Base-by-base conservation (phyloP, 2,888 invertebrate genomes). In the Leuctra nigra region DNA sequence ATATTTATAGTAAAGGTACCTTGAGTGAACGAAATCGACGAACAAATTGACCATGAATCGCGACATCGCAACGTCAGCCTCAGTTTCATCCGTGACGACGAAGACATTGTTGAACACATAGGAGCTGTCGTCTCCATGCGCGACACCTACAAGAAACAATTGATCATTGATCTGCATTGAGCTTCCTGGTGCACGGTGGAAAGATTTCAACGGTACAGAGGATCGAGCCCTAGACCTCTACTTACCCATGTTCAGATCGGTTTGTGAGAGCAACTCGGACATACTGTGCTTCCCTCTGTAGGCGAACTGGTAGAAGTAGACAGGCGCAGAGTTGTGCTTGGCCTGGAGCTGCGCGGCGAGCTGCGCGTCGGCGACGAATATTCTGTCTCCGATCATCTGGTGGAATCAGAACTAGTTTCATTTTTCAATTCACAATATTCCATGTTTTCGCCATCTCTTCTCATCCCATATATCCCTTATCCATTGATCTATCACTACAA, bases 281-380 rank as follows among this genome's bases (percentile, higher is more conserved):
- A 81, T 67, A 64, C 86, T 86, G 56, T 69, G 66, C n/a, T 71
- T 69, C 0, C 80, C 80, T 52, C 80, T 75, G 69, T 79, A 82
- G 4, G 77, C 71, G 67, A 81, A 87, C n/a, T 79, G 74, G 67
- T 85, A 86, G 58, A 80, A 73, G 70, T 81, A 83, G 2, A 83
- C 78, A 0, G 85, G 81, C 60, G 79, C 78, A 13, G 74, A 72
- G 1, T 77, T 77, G 38, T 71, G 72, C 14, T 70, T 66, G 0
- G 82, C 78, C 65, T 84, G 84, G 47, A 82, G 64, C 62, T 77
- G 76, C 0, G 82, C 78, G n/a, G 81, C 72, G 59, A 76, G 76
- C 46, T 82, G 80, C 0, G 81, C 78, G 33, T 80, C 82, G 1
- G 70, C 74, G 0, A 75, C 70, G 66, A 86, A 87, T 0, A 84